Percentiles rank a stretch among this genome's conserved stretches.
phyloP scores from a whole-genome alignment of 2,113 vertebrate genomes.

The Gavia stellata region DNA sequence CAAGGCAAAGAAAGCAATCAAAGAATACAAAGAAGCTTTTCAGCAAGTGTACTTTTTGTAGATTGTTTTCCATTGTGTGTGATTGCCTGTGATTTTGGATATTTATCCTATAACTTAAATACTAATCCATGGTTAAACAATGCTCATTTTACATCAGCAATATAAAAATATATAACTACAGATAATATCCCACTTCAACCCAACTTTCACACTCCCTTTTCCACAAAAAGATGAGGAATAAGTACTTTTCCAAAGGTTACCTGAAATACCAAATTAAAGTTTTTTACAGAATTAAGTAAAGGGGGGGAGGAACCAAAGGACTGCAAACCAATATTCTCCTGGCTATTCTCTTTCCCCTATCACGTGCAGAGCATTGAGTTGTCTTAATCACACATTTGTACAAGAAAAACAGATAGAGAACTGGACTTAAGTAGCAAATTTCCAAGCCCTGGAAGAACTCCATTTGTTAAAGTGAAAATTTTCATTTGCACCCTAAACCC shows the following conservation, averaged over 20 bases:
- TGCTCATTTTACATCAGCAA: background rate
- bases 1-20: background rate
- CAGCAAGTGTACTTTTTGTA: background rate
- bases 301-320: background rate
- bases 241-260: background rate
- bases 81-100: background rate
- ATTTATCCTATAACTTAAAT: background rate
- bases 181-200: background rate
- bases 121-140: background rate
- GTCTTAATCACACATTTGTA: background rate
- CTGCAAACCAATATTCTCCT: background rate
- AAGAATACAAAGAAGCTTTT: background rate
- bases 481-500: background rate
- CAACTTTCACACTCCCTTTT: background rate
- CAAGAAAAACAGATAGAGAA: background rate
- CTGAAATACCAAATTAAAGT: background rate
- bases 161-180: background rate
- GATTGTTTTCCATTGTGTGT: background rate
- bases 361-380: background rate
- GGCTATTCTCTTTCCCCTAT: background rate
- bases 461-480: background rate
- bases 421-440: background rate
- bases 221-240: background rate
- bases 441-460: background rate
- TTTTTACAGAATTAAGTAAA: background rate